phyloP scores from a whole-genome alignment of 2,797 vertebrate genomes.

The Cacajao melanocephalus region DNA sequence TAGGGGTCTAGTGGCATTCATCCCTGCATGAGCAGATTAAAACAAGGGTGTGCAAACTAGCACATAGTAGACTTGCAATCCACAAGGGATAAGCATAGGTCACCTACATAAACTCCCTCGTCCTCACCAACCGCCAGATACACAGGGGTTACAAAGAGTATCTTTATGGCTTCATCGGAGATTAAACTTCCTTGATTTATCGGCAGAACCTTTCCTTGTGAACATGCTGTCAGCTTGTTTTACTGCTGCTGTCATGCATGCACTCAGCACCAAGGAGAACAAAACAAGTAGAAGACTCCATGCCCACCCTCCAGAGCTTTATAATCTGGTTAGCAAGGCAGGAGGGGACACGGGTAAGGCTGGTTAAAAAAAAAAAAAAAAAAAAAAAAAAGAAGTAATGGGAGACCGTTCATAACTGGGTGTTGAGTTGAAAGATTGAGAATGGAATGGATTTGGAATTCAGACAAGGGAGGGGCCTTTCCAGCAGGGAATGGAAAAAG shows the following conservation, averaged over 20 bases:
- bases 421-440: rapidly evolving
- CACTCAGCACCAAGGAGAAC: background rate
- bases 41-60: too few relatives aligned
- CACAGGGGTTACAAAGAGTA: rapidly evolving
- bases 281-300: background rate
- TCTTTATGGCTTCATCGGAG: background rate
- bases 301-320: background rate
- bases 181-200: background rate
- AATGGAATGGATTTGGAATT: too few relatives aligned
- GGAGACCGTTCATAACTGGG: background rate
- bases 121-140: background rate
- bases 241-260: background rate
- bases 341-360: rapidly evolving
- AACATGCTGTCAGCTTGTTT: background rate
- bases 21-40: background rate
- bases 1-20: background rate
- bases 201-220: background rate
- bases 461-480: background rate
- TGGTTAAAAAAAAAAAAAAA: background rate
- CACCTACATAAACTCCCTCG: background rate
- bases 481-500: too few relatives aligned
- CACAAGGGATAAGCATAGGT: background rate
- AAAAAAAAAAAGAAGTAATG: too few relatives aligned
- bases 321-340: background rate
- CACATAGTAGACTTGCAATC: too few relatives aligned